Evolutionary conservation across 2,797 vertebrate genomes (phyloP).

Genomic region (Chiroxiphia lanceolata): DNA sequence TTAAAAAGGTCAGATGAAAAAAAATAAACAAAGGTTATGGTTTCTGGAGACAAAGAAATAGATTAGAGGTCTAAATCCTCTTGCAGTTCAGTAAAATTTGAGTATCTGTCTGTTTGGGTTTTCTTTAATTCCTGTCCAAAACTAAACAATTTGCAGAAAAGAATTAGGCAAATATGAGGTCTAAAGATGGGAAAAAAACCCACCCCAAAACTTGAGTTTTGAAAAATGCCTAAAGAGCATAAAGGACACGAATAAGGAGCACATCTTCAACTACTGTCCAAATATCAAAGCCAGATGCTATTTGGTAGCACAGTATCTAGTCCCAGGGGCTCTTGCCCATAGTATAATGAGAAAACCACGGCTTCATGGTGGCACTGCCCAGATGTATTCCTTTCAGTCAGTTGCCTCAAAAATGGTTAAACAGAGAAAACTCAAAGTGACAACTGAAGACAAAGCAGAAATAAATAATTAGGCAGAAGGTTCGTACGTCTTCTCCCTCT

Average conservation of each 20-base stretch:
- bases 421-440: not conserved
- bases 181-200: not conserved
- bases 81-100: not conserved
- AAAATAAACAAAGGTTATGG: not conserved
- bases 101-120: not conserved
- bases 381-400: not conserved
- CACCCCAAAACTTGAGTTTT: not conserved
- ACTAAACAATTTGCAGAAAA: not conserved
- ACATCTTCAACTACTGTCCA: not conserved
- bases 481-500: not conserved
- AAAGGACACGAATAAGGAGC: not conserved
- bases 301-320: not conserved
- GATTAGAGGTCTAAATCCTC: conserved; percentile 21
- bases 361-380: not conserved
- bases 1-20: conserved; percentile 28
- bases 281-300: not conserved
- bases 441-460: not conserved
- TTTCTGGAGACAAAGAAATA: conserved; percentile 12
- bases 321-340: not conserved
- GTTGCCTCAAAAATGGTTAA: not conserved
- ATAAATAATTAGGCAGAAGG: not conserved
- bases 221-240: not conserved
- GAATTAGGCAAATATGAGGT: not conserved
- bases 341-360: not conserved
- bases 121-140: not conserved